Conservation (phyloP, 2,113 vertebrate genomes). For the Microtus oregoni region DNA sequence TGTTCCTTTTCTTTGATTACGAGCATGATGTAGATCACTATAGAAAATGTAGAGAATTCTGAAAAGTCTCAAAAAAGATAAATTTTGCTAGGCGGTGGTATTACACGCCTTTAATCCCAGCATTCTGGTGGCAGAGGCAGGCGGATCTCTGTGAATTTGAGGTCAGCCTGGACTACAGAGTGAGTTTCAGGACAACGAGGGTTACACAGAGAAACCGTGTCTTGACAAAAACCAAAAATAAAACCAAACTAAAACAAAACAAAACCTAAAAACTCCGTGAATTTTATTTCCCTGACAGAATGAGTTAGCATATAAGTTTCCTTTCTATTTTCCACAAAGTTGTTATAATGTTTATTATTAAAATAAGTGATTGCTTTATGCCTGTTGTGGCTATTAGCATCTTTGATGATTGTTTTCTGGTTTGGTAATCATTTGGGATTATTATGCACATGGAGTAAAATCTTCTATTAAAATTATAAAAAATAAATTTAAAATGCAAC, state of each 20-base stretch:
- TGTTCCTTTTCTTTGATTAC: conserved; percentile 19
- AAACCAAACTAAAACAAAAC: neutral
- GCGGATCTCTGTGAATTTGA: neutral
- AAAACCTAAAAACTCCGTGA: neutral
- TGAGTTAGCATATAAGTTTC: neutral
- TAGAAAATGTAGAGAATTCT: conserved; percentile 33
- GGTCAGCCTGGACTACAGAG: neutral
- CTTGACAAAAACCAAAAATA: neutral
- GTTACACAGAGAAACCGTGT: neutral
- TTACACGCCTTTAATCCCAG: neutral
- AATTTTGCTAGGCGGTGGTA: neutral
- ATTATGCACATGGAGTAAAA: neutral
- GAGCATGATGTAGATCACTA: neutral
- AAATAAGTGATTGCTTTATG: neutral
- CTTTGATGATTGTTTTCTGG: conserved; percentile 18
- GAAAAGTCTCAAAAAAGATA: neutral
- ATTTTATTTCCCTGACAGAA: neutral
- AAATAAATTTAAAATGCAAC: conserved; percentile 9
- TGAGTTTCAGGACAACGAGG: neutral
- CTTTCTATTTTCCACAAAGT: conserved; percentile 25
- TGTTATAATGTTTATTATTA: neutral
- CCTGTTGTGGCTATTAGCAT: neutral
- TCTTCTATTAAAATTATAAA: neutral
- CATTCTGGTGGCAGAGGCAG: neutral
- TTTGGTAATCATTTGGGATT: conserved; percentile 22